A percentile compares a stretch with the other conserved stretches of the same genome.
phyloP scores from a whole-genome alignment of 2,797 vertebrate species.

The Pogonophryne albipinna region DNA sequence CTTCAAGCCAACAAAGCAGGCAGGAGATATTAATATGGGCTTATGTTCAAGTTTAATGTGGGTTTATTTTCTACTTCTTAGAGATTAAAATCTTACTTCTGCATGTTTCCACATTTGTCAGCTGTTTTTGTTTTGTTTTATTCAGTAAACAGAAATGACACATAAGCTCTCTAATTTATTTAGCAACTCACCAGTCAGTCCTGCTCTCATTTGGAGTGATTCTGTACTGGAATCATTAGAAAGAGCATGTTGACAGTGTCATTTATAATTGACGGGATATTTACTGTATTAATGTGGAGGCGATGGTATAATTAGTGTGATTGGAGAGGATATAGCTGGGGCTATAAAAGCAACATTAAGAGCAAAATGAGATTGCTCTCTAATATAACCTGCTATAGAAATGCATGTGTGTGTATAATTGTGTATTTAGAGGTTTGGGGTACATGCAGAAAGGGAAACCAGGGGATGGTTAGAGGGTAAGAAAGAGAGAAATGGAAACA shows the following conservation, averaged over 20 bases:
- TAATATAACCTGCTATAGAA: constrained; percentile 47
- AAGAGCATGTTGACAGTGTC: constrained; percentile 58
- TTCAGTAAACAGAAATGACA: constrained; percentile 45
- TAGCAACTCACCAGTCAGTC: constrained; percentile 47
- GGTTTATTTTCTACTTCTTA: constrained; percentile 20
- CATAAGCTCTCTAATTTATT: constrained; percentile 54
- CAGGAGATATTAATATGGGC: constrained; percentile 10
- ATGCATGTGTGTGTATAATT: background rate
- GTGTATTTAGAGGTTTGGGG: constrained; percentile 21
- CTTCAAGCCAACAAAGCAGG: constrained; percentile 35
- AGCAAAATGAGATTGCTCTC: constrained; percentile 50
- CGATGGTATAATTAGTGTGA: constrained; percentile 52
- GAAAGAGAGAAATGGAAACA: constrained; percentile 8
- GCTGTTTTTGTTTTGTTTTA: constrained; percentile 42
- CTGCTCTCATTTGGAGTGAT: constrained; percentile 42
- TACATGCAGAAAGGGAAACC: background rate
- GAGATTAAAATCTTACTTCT: constrained; percentile 24
- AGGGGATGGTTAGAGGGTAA: background rate
- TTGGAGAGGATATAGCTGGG: constrained; percentile 47
- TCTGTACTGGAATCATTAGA: constrained; percentile 49
- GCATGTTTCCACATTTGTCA: constrained; percentile 5
- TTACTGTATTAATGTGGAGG: constrained; percentile 63
- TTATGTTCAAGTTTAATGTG: constrained; percentile 32
- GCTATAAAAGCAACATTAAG: constrained; percentile 49
- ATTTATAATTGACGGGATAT: constrained; percentile 74